Conservation (phyloP, 2,797 vertebrate species). For the Otolemur crassicaudatus region DNA sequence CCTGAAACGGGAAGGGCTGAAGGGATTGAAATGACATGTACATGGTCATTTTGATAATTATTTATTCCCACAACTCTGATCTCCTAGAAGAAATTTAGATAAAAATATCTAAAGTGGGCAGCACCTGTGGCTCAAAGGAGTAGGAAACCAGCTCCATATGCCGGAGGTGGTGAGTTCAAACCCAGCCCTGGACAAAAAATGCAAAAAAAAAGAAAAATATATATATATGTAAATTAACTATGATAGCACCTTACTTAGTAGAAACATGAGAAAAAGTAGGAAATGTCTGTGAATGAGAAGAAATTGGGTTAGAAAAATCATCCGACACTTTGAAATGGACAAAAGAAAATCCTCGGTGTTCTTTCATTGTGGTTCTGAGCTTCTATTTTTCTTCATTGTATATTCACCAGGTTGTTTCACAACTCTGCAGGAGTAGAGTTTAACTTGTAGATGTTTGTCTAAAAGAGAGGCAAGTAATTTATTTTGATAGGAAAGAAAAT, state of each 20-base stretch:
- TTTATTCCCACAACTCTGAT: not conserved
- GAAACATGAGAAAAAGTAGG: not conserved
- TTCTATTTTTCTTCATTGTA: not conserved
- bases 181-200: too few species aligned
- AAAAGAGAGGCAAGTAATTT: not conserved
- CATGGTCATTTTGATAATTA: not conserved
- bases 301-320: not conserved
- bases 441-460: not conserved
- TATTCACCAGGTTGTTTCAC: not conserved
- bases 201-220: too few species aligned
- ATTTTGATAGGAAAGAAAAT: not conserved
- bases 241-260: not conserved
- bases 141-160: too few species aligned
- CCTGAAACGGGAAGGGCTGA: not conserved
- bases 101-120: not conserved
- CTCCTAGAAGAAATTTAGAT: conserved; percentile 1
- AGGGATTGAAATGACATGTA: not conserved
- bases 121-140: too few species aligned
- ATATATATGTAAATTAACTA: not conserved
- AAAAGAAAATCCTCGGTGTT: not conserved
- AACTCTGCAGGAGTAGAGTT: not conserved
- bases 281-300: not conserved
- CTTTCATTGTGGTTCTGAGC: not conserved
- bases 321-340: not conserved
- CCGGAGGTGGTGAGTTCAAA: too few species aligned